Evolutionary conservation across 2,113 vertebrate species (phyloP), one percentile per base, ranked within the genome.

Genomic region (Brachypteracias leptosomus): DNA sequence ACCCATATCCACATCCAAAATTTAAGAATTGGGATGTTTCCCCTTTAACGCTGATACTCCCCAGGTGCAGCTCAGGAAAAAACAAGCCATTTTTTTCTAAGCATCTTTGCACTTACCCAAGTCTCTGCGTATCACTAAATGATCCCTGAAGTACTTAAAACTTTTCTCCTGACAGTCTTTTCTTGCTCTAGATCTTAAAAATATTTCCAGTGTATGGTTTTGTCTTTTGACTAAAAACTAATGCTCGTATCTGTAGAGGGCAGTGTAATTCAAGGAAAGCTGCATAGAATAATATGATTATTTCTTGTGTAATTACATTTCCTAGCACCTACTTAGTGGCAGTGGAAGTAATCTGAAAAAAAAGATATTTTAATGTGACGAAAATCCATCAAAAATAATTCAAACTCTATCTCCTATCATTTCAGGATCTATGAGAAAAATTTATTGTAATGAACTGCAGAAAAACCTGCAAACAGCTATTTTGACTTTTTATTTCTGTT

Each of bases 251-350:
- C 95, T 95, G 55, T 85, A 96, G 93, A 96, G 82, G 96, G 92
- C 96, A 95, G 71, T 92, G 85, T 65, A 63, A 91, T 57, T 61
- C 71, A 80, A 77, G 65, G 19, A 95, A 90, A 71, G 59, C 9
- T 52, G 47, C 44, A 67, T 0, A 63, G 22, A 55, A 61, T 26
- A 58, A 38, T 38, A 13, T 2, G 28, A 36, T 40, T 73, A 71
- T 47, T 77, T 63, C 51, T 74, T n/a, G 15, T 16, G 5, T 16
- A 74, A 71, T 22, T 71, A 4, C 12, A 51, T 55, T 61, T 80
- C 33, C 14, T 51, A 55, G 31, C 33, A 80, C 5, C 26, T 42
- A 71, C 4, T 55, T 66, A 36, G 4, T 46, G 52, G 42, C 9
- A 26, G 19, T 13, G 5, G 29, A 18, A 51, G 35, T 28, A 42